Conservation (phyloP, 2,797 vertebrate genomes). For the Danionella dracula region DNA sequence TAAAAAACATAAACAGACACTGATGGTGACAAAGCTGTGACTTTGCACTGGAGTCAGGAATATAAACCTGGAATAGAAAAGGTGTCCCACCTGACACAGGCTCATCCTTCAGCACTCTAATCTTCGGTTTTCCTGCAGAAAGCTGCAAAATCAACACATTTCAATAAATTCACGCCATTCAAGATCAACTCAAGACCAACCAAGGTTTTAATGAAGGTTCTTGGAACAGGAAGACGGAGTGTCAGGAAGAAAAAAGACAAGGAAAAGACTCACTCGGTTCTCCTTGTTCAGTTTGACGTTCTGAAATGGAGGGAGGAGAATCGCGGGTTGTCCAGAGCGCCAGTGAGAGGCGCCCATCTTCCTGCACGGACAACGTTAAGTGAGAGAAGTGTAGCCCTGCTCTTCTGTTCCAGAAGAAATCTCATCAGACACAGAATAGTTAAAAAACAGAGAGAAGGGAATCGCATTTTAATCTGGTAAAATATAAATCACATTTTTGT, state of each 20-base stretch:
- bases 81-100: conserved; percentile 53
- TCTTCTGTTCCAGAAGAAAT: no score
- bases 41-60: no score
- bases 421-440: no score
- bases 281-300: conserved; percentile 59
- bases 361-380: conserved; percentile 55
- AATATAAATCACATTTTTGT: no score
- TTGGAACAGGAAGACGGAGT: neutral
- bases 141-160: conserved; percentile 50
- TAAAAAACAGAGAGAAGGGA: no score
- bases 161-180: neutral
- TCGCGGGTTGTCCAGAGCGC: conserved; percentile 71
- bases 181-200: neutral
- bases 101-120: conserved; percentile 77
- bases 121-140: conserved; percentile 76
- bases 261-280: conserved; percentile 70
- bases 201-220: neutral
- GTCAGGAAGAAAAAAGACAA: neutral
- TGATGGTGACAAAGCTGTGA: no score
- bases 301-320: conserved; percentile 42
- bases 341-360: conserved; percentile 70
- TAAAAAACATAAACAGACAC: no score
- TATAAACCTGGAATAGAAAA: no score
- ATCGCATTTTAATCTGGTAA: no score
- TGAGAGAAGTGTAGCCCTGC: no score